A percentile compares a stretch with the other conserved stretches of the same genome.
phyloP scores from a whole-genome alignment of 1,140 invertebrate genomes.

The Lasioglossum baleicum region DNA sequence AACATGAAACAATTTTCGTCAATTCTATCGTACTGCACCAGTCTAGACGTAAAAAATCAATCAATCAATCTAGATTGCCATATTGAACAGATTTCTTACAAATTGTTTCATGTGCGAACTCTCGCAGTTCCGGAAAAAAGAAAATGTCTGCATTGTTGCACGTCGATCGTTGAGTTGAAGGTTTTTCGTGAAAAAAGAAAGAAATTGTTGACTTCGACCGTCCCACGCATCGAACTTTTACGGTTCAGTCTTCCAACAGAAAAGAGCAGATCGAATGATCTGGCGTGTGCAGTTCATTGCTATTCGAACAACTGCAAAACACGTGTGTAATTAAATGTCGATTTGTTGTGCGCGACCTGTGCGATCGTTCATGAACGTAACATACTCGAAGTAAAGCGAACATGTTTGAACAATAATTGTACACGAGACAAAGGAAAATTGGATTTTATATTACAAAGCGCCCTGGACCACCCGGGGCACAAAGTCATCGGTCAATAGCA shows the following conservation, averaged over 20 bases:
- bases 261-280: not conserved
- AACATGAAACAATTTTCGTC: not conserved
- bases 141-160: too few species aligned
- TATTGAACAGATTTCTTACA: too few species aligned
- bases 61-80: too few species aligned
- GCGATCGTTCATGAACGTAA: conserved; percentile 25
- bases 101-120: too few species aligned
- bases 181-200: too few species aligned
- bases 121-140: too few species aligned
- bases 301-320: not conserved
- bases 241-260: not conserved
- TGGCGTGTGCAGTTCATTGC: not conserved
- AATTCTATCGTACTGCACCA: too few species aligned
- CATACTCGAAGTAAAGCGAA: conserved; percentile 11
- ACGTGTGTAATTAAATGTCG: not conserved
- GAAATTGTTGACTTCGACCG: not conserved
- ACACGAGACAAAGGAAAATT: not conserved
- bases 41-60: too few species aligned
- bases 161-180: too few species aligned
- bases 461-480: not conserved
- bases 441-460: conserved; percentile 2
- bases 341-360: conserved; percentile 24
- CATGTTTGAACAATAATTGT: conserved; percentile 2
- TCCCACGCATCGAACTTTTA: not conserved
- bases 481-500: conserved; percentile 4